A percentile compares a stretch with the other conserved stretches of the same genome.
These are phyloP conservation scores for Gambelia wislizenii DNA, from an alignment of 2,797 vertebrate genomes.

Conservation along the genomic window DNA sequence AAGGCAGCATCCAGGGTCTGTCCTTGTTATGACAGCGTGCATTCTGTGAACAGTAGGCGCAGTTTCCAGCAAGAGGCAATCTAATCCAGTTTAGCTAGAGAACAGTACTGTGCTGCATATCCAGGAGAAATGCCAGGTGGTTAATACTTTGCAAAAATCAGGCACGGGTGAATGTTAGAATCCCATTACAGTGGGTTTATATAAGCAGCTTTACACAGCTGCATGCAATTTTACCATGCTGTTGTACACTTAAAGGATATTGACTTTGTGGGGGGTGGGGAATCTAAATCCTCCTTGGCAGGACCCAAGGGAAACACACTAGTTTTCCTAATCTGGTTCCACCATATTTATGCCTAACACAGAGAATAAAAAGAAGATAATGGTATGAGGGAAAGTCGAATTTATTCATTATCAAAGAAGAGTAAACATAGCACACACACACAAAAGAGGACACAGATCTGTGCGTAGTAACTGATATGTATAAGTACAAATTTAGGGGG, in stretches of 20 bases:
- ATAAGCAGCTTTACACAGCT: conserved; percentile 5
- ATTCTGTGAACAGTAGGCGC: not conserved
- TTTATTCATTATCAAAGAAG: not conserved
- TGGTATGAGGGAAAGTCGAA: not conserved
- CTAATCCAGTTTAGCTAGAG: conserved; percentile 22
- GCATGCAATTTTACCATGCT: not conserved
- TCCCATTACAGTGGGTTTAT: conserved; percentile 8
- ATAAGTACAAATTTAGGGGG: not conserved
- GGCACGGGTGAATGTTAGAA: not conserved
- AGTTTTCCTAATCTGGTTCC: not conserved
- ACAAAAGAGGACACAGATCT: not conserved
- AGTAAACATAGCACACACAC: not conserved
- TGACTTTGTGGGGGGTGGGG: not conserved
- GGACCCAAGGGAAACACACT: not conserved
- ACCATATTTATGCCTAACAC: not conserved
- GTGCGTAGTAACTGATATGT: not conserved
- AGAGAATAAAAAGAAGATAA: not conserved
- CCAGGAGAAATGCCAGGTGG: not conserved
- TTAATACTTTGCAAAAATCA: conserved; percentile 10
- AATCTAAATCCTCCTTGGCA: not conserved
- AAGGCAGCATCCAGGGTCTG: conserved; percentile 21
- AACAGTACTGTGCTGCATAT: not conserved
- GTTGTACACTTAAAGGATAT: not conserved
- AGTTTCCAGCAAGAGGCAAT: conserved; percentile 20
- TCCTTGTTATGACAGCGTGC: conserved; percentile 17